Base-by-base conservation (phyloP, 2,888 invertebrate species). In the Caenorhabditis doughertyi region DNA sequence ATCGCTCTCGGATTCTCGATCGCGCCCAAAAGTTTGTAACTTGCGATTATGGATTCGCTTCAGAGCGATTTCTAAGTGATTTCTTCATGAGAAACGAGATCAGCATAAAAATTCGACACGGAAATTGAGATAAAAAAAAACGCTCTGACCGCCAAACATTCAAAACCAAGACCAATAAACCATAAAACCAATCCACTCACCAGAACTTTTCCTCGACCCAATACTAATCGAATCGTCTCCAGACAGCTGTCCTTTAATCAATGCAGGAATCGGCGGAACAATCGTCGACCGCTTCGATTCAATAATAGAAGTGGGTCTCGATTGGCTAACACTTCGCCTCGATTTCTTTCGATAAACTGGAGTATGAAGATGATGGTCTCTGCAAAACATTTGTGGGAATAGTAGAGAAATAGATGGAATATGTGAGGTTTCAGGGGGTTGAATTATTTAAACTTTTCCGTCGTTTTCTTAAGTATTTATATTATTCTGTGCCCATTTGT, bases 131-230 rank as follows among this genome's bases (percentile, higher is more conserved):
- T n/a, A n/a, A n/a, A n/a, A n/a, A n/a, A n/a, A n/a, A n/a, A n/a
- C n/a, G n/a, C n/a, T n/a, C n/a, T n/a, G 7, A 18, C 49, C 49
- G 4, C 9, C 21, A 35, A 7, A 35, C 5, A 35, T 21, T 16
- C 27, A 11, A 16, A 32, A 35, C 8, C 11, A 25, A 65, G 27
- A 51, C n/a, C n/a, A n/a, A 51, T 64, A 62, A 42, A 51, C 21
- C 7, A n/a, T 4, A 47, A 3, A n/a, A n/a, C n/a, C n/a, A n/a
- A n/a, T n/a, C n/a, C n/a, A 80, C 55, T 47, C n/a, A 81, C 81
- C 81, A 49, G 81, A 81, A 53, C 81, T 81, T 29, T 81, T 81
- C 11, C 81, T 27, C 25, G 81, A 81, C 23, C 81, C 74, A 39
- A 81, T 76, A 47, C 74, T 81, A 23, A 71, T 70, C 55, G 74